Evolutionary conservation across 2,888 invertebrate species (phyloP), one percentile per base, ranked within the genome.

Genomic region (Ypsolopha scabrella): DNA sequence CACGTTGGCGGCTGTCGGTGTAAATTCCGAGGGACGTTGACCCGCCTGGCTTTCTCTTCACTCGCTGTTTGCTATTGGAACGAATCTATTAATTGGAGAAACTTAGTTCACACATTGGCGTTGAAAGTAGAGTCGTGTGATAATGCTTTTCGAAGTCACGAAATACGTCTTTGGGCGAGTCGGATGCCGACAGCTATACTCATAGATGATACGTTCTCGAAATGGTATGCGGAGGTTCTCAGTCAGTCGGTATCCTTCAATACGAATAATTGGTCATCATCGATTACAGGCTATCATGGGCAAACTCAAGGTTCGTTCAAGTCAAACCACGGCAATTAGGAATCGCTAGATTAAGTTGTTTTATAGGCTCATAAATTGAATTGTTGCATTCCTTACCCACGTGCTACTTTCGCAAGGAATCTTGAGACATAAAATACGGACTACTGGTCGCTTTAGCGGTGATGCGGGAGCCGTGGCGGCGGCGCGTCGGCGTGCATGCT

Each of bases 41-140:
- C 83, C 82, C 73, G 64, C 68, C 69, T 72, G 70, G 64, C 67
- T 54, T 54, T 54, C 74, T 70, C 72, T 76, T 81, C 68, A 65
- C 75, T 75, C 72, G 75, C 73, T 80, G 76, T 80, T 82, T 81
- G 77, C 85, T 81, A 85, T 85, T 83, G 85, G 83, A 86, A 86
- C 85, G 82, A 86, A 85, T 85, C 83, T 85, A 85, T 85, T 83
- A 83, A 85, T 83, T 85, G 83, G 81, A 82, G 85, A 85, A 86
- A 83, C 83, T 82, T 74, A 75, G 81, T 85, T 82, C 82, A 85
- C 83, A 85, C 80, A 83, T 83, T 80, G 78, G 76, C 76, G 79
- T 80, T 80, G 81, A 82, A 83, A 82, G 82, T 80, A 70, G 77
- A 75, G 73, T 70, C 72, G 70, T 67, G 70, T 74, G 72, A 72